These are phyloP conservation scores for Argya squamiceps DNA, from an alignment of 2,797 vertebrate genomes.

Conservation along the genomic window DNA sequence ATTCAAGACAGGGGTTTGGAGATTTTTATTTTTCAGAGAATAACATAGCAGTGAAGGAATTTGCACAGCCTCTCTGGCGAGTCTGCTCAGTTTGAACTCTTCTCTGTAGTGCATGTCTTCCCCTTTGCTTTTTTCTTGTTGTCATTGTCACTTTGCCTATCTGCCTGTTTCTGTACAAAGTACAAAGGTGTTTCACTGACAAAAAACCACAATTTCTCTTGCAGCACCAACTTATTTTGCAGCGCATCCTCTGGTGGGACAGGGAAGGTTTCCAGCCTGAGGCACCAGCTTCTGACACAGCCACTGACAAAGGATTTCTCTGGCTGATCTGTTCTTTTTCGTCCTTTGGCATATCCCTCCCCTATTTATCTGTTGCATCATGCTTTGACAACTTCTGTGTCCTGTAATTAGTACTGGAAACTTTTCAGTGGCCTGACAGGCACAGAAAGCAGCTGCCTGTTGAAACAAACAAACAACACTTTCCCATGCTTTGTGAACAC, in stretches of 20 bases:
- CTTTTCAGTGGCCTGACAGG: background rate
- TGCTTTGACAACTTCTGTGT: conserved; percentile 1
- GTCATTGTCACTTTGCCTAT: background rate
- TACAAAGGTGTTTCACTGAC: background rate
- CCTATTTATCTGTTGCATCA: background rate
- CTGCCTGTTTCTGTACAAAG: background rate
- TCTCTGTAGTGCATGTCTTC: background rate
- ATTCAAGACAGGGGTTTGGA: background rate
- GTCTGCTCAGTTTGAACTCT: background rate
- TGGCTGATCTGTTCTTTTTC: background rate
- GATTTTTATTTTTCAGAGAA: background rate
- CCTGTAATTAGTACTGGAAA: conserved; percentile 31
- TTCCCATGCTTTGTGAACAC: background rate
- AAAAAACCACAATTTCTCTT: background rate
- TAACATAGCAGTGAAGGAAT: background rate
- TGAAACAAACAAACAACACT: background rate
- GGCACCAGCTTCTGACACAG: background rate
- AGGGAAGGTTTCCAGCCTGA: background rate
- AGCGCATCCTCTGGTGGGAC: background rate
- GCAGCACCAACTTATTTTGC: background rate
- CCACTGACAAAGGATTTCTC: background rate
- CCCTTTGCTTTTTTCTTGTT: background rate
- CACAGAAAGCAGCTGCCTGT: background rate
- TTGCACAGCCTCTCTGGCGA: background rate
- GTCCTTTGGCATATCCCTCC: background rate